phyloP scores from a whole-genome alignment of 2,888 invertebrate species.

The Philhelius pedissequus region DNA sequence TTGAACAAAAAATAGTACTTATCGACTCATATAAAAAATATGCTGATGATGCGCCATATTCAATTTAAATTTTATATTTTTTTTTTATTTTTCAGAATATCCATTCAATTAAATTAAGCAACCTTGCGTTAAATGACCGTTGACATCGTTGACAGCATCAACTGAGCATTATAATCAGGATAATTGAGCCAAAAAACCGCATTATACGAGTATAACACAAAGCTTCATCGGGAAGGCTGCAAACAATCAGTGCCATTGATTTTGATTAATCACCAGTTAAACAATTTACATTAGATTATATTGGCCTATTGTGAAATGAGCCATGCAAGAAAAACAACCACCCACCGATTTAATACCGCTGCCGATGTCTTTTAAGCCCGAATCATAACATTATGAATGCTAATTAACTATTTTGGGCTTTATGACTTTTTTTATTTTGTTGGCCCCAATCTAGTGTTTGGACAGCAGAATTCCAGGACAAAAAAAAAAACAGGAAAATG shows the following conservation, averaged over 20 bases:
- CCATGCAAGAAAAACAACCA: neutral
- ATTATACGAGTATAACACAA: slow-evolving; percentile 10
- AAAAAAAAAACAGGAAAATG: neutral
- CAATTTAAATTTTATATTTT: slow-evolving; percentile 8
- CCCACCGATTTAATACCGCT: neutral
- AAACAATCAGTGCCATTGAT: slow-evolving; percentile 18
- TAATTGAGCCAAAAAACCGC: slow-evolving; percentile 8
- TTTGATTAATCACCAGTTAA: slow-evolving; percentile 39
- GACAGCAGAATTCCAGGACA: neutral
- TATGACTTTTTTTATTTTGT: neutral
- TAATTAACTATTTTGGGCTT: slow-evolving; percentile 25
- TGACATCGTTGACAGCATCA: slow-evolving; percentile 32
- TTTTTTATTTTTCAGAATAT: slow-evolving; percentile 24
- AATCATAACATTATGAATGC: slow-evolving; percentile 37
- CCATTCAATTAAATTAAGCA: slow-evolving; percentile 49
- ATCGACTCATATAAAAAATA: neutral
- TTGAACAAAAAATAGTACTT: neutral
- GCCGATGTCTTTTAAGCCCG: slow-evolving; percentile 1
- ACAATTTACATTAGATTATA: slow-evolving; percentile 16
- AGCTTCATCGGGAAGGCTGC: neutral
- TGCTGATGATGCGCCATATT: neutral
- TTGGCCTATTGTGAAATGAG: neutral
- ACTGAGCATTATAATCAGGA: neutral
- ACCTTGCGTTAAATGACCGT: slow-evolving; percentile 37
- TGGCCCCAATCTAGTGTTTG: neutral